Conservation (phyloP, 2,797 vertebrate species). For the Pseudopleuronectes americanus region DNA sequence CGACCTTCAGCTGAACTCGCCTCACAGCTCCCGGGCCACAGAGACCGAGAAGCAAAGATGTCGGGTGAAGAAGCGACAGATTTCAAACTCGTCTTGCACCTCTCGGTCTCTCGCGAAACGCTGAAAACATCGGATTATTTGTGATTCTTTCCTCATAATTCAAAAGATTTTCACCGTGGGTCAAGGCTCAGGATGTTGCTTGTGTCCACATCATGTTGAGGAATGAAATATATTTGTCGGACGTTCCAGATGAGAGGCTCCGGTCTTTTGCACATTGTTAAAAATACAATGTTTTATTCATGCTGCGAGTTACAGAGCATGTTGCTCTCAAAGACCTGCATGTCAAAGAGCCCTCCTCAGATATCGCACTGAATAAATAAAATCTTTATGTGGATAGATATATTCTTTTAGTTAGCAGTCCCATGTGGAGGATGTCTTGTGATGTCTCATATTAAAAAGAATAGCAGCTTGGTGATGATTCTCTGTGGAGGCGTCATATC, state of each 20-base stretch:
- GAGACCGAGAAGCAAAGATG: constrained; percentile 45
- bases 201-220: constrained; percentile 9
- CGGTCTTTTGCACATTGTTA: constrained; percentile 22
- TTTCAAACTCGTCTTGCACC: constrained; percentile 4
- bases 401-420: constrained; percentile 5
- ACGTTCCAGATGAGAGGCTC: constrained; percentile 35
- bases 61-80: constrained; percentile 22
- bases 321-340: constrained; percentile 18
- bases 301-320: constrained; percentile 37
- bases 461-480: neutral
- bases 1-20: constrained; percentile 66
- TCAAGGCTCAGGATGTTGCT: neutral
- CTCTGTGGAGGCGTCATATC: constrained; percentile 16
- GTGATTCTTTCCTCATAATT: neutral
- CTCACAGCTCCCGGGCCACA: constrained; percentile 48
- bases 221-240: constrained; percentile 38
- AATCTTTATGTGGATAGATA: constrained; percentile 21
- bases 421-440: neutral
- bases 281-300: constrained; percentile 62
- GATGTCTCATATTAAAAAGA: constrained; percentile 1
- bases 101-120: neutral
- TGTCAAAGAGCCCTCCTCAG: constrained; percentile 33
- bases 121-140: neutral
- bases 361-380: constrained; percentile 63
- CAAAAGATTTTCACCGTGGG: neutral